Base-by-base conservation (phyloP, 2,888 invertebrate species). In the Lomographa bimaculata region DNA sequence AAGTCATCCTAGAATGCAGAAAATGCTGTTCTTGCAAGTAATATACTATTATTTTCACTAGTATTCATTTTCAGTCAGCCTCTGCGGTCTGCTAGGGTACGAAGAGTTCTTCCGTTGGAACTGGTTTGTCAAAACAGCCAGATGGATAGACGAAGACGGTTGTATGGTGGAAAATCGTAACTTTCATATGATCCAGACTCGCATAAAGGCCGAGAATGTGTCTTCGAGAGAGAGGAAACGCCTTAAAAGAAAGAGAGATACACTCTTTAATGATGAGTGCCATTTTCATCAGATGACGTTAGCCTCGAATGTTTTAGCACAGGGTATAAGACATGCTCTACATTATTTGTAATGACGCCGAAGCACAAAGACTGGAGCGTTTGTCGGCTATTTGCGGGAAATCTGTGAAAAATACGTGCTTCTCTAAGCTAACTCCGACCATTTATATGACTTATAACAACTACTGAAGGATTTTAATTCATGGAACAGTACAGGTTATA, bases 71-170 rank as follows among this genome's bases (percentile, higher is more conserved):
- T 9, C 39, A 66, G 66, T 62, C 20, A 51, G 55, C 1, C 44
- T 65, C 0, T 65, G 63, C 12, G 42, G 36, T 1, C 7, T 63
- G 18, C 28, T 59, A 10, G 65, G 65, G 1, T 63, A 60, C 30
- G 51, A 60, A 28, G 63, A 65, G 32, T 65, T 65, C 38, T 37
- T 43, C 24, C 55, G 65, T 0, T 44, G 41, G 7, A 38, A 16
- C 1, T 49, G 45, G 49, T 49, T 42, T 7, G 21, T 56, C n/a
- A 72, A 71, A 37, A 50, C 46, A 1, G 26, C 49, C 1, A 64
- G 61, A 30, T 72, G 71, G 71, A 43, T 68, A 2, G 59, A 65
- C 23, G 42, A 58, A 2, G 29, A 55, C 0, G 71, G 67, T 0
- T 72, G 72, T 16, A 45, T 69, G 1, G 20, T 39, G 1, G 72